Percentiles rank a stretch among this genome's conserved stretches.
These are phyloP conservation scores for Odocoileus virginianus DNA, from an alignment of 2,113 vertebrate species.

Conservation along the genomic window DNA sequence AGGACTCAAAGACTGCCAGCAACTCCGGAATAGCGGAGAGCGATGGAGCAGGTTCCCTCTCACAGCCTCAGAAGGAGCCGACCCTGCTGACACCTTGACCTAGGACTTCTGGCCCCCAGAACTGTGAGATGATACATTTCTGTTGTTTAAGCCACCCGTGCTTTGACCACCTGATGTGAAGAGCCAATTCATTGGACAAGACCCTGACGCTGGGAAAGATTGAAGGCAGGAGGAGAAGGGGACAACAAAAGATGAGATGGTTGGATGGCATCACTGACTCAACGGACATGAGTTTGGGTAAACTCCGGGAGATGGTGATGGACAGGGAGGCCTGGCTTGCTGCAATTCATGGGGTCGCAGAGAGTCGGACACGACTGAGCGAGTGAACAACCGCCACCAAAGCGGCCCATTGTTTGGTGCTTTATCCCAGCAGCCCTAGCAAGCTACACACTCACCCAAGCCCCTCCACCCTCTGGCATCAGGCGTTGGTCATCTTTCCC, in stretches of 20 bases:
- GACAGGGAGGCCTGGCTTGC: not conserved
- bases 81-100: not conserved
- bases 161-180: not conserved
- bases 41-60: too few species aligned
- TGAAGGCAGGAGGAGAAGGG: not conserved
- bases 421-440: not conserved
- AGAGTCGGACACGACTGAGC: not conserved
- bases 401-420: not conserved
- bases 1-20: not conserved
- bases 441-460: rapidly evolving
- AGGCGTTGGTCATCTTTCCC: not conserved
- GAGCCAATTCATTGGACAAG: not conserved
- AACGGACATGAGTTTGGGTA: not conserved
- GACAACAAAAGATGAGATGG: not conserved
- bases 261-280: not conserved
- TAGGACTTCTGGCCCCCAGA: not conserved
- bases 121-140: not conserved
- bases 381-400: not conserved
- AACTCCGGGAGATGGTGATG: not conserved
- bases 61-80: not conserved
- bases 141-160: not conserved
- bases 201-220: not conserved
- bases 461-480: not conserved
- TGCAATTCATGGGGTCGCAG: not conserved
- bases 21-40: not conserved